A percentile compares a stretch with the other conserved stretches of the same genome.
These are phyloP conservation scores for Limosa lapponica DNA, from an alignment of 2,797 vertebrate species.

Conservation along the genomic window DNA sequence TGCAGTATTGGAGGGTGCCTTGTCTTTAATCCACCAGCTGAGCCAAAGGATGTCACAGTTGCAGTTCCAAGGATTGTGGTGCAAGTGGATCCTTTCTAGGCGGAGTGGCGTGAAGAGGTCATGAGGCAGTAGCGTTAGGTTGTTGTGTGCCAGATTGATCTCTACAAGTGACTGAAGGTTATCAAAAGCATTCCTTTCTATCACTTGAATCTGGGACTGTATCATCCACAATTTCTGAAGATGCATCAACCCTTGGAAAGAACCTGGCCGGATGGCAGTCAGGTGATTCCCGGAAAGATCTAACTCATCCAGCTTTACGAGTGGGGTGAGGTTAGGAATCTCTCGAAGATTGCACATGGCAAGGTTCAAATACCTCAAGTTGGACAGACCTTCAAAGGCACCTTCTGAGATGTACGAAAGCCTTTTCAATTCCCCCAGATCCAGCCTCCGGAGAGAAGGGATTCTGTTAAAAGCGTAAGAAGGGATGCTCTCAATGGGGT, in stretches of 20 bases:
- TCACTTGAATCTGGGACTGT: constrained; percentile 98
- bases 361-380: constrained; percentile 98
- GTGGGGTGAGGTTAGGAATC: constrained; percentile 97
- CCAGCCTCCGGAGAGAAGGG: constrained; percentile 93
- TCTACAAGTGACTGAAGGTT: constrained; percentile 98
- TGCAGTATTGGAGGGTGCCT: constrained; percentile 97
- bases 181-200: constrained; percentile 98
- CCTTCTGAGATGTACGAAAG: constrained; percentile 99
- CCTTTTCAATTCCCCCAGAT: constrained; percentile 96
- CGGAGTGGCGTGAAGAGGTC: constrained; percentile 98
- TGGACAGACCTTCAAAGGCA: constrained; percentile 98
- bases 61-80: constrained; percentile 99
- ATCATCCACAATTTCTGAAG: constrained; percentile 99
- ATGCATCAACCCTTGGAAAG: constrained; percentile 97
- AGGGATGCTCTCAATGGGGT: constrained; percentile 98
- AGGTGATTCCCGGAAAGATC: constrained; percentile 99
- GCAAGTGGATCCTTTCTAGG: constrained; percentile 96
- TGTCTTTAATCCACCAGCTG: constrained; percentile 99
- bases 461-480: constrained; percentile 99
- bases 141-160: constrained; percentile 98
- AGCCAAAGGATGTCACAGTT: constrained; percentile 99
- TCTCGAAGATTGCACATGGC: constrained; percentile 99
- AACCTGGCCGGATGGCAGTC: constrained; percentile 92
- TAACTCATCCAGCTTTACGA: constrained; percentile 96
- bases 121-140: constrained; percentile 96